phyloP scores from a whole-genome alignment of 37 sponge, comb jelly and placozoan genomes.

The Cladorhizidae sp. region DNA sequence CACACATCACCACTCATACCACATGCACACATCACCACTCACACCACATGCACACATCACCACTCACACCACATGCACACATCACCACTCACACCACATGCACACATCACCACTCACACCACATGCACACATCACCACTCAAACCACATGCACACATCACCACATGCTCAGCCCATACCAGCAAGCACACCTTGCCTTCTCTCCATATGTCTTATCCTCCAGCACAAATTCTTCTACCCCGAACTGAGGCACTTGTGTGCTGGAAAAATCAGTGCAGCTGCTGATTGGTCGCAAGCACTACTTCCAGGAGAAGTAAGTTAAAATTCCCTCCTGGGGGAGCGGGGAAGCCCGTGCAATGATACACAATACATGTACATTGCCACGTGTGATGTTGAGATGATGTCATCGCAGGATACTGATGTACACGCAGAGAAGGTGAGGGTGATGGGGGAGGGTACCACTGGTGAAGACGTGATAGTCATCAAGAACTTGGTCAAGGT shows the following conservation, averaged over 20 bases:
- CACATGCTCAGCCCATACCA: too few species aligned
- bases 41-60: too few species aligned
- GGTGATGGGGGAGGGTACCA: conserved; percentile 13
- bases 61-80: too few species aligned
- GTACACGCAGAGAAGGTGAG: conserved; percentile 78
- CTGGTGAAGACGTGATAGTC: conserved; percentile 47
- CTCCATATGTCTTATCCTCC: background rate
- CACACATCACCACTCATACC: too few species aligned
- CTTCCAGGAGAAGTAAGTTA: conserved; percentile 7
- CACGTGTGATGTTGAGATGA: background rate
- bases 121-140: too few species aligned
- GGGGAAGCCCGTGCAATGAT: background rate
- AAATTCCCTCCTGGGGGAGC: background rate
- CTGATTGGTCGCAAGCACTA: background rate
- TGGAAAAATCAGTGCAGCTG: background rate
- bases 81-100: too few species aligned
- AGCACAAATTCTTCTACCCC: conserved; percentile 39
- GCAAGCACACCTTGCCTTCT: too few species aligned
- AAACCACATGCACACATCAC: background rate
- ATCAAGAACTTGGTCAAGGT: conserved; percentile 76
- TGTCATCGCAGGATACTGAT: conserved; percentile 75
- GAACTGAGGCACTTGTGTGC: conserved; percentile 13
- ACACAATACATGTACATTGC: too few species aligned
- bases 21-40: too few species aligned
- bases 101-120: too few species aligned